These are phyloP conservation scores for Platyscapa corneri DNA, from an alignment of 1,140 invertebrate genomes.

Conservation along the genomic window DNA sequence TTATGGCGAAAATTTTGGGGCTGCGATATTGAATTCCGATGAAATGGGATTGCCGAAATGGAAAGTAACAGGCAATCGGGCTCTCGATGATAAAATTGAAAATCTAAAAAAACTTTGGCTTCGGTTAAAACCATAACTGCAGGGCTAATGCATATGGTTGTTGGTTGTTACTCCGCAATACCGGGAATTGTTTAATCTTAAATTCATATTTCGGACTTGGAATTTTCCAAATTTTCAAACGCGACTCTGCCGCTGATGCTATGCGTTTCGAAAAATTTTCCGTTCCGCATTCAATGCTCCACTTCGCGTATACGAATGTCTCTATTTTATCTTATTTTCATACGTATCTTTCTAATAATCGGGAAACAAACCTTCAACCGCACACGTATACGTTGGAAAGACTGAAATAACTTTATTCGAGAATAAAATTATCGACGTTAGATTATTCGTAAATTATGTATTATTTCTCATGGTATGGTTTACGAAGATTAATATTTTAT, in stretches of 20 bases:
- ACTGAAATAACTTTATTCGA: background rate
- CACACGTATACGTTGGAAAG: background rate
- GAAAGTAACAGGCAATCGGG: background rate
- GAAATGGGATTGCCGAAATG: slow-evolving; percentile 1
- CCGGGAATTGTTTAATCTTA: background rate
- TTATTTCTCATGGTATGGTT: no score
- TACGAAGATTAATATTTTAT: no score
- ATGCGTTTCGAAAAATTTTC: background rate
- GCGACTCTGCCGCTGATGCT: background rate
- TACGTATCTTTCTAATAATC: background rate
- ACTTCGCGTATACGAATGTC: background rate
- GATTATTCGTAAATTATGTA: no score
- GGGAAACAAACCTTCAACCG: background rate
- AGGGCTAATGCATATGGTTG: background rate
- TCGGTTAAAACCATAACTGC: background rate
- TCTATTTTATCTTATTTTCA: background rate
- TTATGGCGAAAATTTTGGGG: background rate
- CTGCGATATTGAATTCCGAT: slow-evolving; percentile 10
- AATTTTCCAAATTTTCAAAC: background rate
- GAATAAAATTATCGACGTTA: no score
- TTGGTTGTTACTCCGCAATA: background rate
- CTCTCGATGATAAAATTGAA: slow-evolving; percentile 15
- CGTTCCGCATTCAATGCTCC: background rate
- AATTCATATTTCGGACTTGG: background rate
- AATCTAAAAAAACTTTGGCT: background rate